These are phyloP conservation scores for Colius striatus DNA, from an alignment of 2,113 vertebrate genomes.

Conservation along the genomic window DNA sequence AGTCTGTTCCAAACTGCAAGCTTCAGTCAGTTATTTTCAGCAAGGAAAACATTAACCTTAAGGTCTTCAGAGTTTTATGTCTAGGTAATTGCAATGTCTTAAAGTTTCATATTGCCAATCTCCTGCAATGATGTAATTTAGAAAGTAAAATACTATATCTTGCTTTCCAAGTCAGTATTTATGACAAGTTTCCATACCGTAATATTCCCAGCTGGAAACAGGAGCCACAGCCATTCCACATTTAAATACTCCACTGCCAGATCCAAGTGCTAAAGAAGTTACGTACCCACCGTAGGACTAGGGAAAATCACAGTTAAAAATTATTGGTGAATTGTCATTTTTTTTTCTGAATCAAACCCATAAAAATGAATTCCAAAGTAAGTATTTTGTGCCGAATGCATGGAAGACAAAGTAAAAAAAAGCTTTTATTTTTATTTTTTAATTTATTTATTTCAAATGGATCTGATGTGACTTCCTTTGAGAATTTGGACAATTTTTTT, in stretches of 20 bases:
- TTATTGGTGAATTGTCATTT: neutral
- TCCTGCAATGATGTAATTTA: slow-evolving; percentile 48
- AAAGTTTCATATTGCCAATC: slow-evolving; percentile 36
- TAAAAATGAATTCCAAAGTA: neutral
- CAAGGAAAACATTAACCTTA: slow-evolving; percentile 3
- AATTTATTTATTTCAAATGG: neutral
- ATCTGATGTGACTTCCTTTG: neutral
- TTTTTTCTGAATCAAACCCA: slow-evolving; percentile 17
- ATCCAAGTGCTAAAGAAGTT: slow-evolving; percentile 91
- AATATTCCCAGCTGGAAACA: slow-evolving; percentile 98
- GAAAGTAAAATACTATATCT: slow-evolving; percentile 51
- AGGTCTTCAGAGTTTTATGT: slow-evolving; percentile 48
- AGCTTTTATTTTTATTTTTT: neutral
- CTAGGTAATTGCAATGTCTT: slow-evolving; percentile 49
- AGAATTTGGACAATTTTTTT: neutral
- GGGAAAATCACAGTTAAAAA: slow-evolving; percentile 63
- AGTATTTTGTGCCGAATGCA: slow-evolving; percentile 7
- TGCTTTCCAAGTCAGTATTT: slow-evolving; percentile 62
- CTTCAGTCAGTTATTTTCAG: slow-evolving; percentile 13
- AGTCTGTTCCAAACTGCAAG: neutral
- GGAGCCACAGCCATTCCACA: slow-evolving; percentile 97
- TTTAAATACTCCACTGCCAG: slow-evolving; percentile 91
- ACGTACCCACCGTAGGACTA: slow-evolving; percentile 98
- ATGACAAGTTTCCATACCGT: slow-evolving; percentile 84
- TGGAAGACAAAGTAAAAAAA: neutral